These are phyloP conservation scores for Ligdia adustata DNA, from an alignment of 2,888 invertebrate genomes.

Conservation along the genomic window DNA sequence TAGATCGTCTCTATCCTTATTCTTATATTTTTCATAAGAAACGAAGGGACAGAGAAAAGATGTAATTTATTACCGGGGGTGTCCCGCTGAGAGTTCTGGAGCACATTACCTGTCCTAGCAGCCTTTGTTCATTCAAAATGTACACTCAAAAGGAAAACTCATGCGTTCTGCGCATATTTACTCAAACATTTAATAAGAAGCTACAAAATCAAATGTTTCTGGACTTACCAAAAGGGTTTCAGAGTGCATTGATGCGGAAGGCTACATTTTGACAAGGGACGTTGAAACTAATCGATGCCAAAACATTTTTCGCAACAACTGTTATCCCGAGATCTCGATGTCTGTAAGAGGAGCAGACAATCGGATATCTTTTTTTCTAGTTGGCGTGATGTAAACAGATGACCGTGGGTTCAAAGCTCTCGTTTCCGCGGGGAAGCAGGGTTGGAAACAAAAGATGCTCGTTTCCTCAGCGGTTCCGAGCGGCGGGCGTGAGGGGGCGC, in stretches of 20 bases:
- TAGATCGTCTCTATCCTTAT: too few species aligned
- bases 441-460: constrained; percentile 81
- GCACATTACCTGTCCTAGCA: constrained; percentile 39
- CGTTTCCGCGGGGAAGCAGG: constrained; percentile 66
- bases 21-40: constrained; percentile 38
- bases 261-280: constrained; percentile 6
- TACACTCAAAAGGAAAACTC: constrained; percentile 30
- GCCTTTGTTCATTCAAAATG: constrained; percentile 34
- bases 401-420: constrained; percentile 79
- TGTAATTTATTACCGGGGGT: constrained; percentile 53
- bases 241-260: constrained; percentile 1
- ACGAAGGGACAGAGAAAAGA: constrained; percentile 46
- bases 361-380: constrained; percentile 64
- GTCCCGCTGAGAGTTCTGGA: constrained; percentile 44
- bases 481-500: constrained; percentile 43
- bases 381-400: constrained; percentile 76
- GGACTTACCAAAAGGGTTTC: constrained; percentile 2
- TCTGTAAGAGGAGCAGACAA: constrained; percentile 48
- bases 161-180: constrained; percentile 20
- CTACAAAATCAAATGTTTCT: constrained; percentile 3
- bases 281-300: constrained; percentile 26
- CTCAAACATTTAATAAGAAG: constrained; percentile 8
- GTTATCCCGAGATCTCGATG: constrained; percentile 19
- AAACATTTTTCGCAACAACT: constrained; percentile 20
- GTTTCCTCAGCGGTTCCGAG: constrained; percentile 71